A percentile compares a stretch with the other conserved stretches of the same genome.
phyloP scores from a whole-genome alignment of 2,888 invertebrate species.

The Chymomyza fuscimana region DNA sequence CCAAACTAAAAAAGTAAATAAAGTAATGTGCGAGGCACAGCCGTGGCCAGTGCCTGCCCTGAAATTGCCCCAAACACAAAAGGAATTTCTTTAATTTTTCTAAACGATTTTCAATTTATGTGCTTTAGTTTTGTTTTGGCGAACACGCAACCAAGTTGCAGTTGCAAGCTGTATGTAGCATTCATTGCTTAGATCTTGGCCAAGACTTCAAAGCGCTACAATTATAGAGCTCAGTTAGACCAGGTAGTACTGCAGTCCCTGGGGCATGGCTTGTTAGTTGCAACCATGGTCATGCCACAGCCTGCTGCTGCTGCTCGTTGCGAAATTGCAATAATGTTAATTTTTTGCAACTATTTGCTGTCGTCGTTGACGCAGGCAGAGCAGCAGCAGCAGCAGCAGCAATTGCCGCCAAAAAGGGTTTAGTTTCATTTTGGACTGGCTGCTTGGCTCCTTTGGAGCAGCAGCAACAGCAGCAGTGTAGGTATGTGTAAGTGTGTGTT shows the following conservation, averaged over 20 bases:
- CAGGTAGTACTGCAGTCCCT: conserved; percentile 23
- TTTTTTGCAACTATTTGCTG: conserved; percentile 65
- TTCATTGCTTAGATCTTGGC: conserved; percentile 14
- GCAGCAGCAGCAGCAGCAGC: conserved; percentile 26
- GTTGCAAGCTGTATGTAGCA: not conserved
- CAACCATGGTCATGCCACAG: conserved; percentile 37
- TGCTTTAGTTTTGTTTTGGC: not conserved
- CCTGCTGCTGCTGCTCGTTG: conserved; percentile 26
- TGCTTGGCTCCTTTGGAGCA: conserved; percentile 35
- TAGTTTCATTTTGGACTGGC: conserved; percentile 65
- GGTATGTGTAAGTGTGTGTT: conserved; percentile 72
- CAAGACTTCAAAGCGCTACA: conserved; percentile 43
- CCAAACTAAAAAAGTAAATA: not conserved
- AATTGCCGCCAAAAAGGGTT: conserved; percentile 67
- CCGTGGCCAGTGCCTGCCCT: not conserved
- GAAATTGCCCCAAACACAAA: not conserved
- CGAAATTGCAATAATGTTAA: conserved; percentile 66
- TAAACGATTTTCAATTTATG: conserved; percentile 65
- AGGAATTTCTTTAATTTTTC: conserved; percentile 57
- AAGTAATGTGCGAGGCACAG: not conserved
- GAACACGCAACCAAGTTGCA: conserved; percentile 2
- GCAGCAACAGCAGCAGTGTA: conserved; percentile 37
- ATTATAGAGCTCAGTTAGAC: conserved; percentile 40
- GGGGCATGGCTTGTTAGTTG: conserved; percentile 16
- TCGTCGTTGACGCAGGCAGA: conserved; percentile 1